Base-by-base conservation (phyloP, 2,888 invertebrate species). In the Furcula furcula region DNA sequence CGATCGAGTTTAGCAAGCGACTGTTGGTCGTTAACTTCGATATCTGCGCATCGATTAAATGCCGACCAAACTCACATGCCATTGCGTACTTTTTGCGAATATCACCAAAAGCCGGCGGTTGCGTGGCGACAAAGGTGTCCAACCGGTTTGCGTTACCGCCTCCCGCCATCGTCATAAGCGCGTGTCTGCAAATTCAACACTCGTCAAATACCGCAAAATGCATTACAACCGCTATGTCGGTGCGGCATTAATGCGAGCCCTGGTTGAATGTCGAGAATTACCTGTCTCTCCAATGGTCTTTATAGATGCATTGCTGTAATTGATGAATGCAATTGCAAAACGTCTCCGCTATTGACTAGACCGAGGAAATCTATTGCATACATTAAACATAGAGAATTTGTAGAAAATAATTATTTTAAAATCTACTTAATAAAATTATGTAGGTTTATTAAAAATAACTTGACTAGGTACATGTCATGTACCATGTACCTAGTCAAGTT, bases 161-260 rank as follows among this genome's bases (percentile, higher is more conserved):
- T 71, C 68, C 71, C 71, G 49, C 56, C 58, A 53, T 66, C 76
- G 64, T 83, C 84, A 85, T 78, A 80, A 77, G 76, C 71, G 76
- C 78, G 78, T n/a, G n/a, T 85, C 84, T 80, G 82, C 78, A 83
- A 81, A 83, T 83, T 82, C 76, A 77, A 74, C 79, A 82, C 76
- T 79, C 82, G 73, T 84, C 84, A 83, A 84, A 85, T 79, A 77
- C 77, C 72, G 67, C 79, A 75, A 70, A 63, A 68, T 69, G 73
- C 73, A 76, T 69, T 70, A 64, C 59, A 57, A 64, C 65, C 65
- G 65, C 65, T 72, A 62, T 53, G 48, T 50, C 44, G 53, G 55
- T 57, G 59, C 48, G 41, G 46, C 53, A 66, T 60, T 58, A 58
- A 62, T 60, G 53, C 61, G 63, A 58, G 56, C 30, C 46, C 45